phyloP scores from a whole-genome alignment of 1,140 invertebrate genomes.

The Macrosteles quadrilineatus region DNA sequence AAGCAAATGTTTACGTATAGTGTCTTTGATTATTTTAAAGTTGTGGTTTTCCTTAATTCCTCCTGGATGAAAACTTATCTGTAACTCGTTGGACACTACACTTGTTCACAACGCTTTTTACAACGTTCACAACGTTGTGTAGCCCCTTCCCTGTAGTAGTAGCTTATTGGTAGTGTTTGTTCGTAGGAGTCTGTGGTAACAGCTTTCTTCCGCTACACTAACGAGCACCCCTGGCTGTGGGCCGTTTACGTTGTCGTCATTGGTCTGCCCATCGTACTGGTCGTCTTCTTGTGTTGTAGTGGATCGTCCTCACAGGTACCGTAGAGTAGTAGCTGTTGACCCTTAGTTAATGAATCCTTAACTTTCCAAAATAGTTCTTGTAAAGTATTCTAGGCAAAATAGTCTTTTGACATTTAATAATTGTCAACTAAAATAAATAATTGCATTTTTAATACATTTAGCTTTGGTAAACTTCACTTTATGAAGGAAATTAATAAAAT shows the following conservation, averaged over 20 bases:
- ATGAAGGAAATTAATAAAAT: too few relatives aligned
- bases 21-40: too few relatives aligned
- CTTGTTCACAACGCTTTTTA: too few relatives aligned
- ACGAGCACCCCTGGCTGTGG: conserved; percentile 90
- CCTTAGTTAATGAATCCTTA: conserved; percentile 7
- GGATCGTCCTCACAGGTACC: conserved; percentile 58
- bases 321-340: conserved; percentile 6
- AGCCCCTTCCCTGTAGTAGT: conserved; percentile 1
- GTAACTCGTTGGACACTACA: too few relatives aligned
- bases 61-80: too few relatives aligned
- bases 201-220: conserved; percentile 77
- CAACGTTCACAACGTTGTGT: too few relatives aligned
- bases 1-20: too few relatives aligned
- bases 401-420: too few relatives aligned
- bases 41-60: too few relatives aligned
- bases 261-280: conserved; percentile 73
- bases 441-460: too few relatives aligned
- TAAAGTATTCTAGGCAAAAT: not conserved
- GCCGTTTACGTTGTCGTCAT: conserved; percentile 79
- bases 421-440: too few relatives aligned
- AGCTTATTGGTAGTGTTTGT: conserved; percentile 1
- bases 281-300: conserved; percentile 76
- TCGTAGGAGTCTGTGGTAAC: conserved; percentile 78
- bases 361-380: not conserved
- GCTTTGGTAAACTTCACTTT: too few relatives aligned